Conservation (phyloP, 2,888 invertebrate species). For the Tenthredo notha region DNA sequence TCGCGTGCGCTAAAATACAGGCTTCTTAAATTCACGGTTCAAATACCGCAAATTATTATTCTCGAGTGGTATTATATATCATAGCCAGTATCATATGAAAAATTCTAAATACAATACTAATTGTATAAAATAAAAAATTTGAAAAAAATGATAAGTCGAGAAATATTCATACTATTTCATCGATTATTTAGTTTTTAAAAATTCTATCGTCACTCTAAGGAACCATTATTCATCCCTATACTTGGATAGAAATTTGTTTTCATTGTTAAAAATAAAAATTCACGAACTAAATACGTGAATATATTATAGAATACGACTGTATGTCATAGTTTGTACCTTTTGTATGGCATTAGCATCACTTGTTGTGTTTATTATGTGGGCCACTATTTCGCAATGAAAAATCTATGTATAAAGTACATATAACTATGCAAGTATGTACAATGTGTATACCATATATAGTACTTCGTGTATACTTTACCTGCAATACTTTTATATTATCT, state of each 20-base stretch:
- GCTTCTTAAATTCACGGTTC: not conserved
- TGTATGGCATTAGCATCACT: constrained; percentile 20
- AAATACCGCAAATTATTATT: not conserved
- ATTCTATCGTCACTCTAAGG: too few species aligned
- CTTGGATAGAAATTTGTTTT: too few species aligned
- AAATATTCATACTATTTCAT: not conserved
- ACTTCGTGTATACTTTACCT: not conserved
- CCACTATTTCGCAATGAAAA: not conserved
- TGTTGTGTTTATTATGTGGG: constrained; percentile 47
- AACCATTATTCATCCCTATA: too few species aligned
- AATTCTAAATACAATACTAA: not conserved
- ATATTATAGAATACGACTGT: not conserved
- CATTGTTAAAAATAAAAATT: not conserved
- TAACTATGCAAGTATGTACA: not conserved
- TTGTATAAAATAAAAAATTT: not conserved
- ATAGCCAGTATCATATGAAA: not conserved
- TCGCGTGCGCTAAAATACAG: constrained; percentile 22
- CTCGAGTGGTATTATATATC: not conserved
- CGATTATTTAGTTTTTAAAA: not conserved
- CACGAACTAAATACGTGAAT: not conserved
- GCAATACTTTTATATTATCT: too few species aligned
- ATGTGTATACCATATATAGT: not conserved
- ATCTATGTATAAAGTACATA: not conserved
- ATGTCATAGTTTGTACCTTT: not conserved
- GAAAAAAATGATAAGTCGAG: too few species aligned